These are phyloP conservation scores for Synodontis membranacea DNA, from an alignment of 2,113 vertebrate genomes.

Conservation along the genomic window DNA sequence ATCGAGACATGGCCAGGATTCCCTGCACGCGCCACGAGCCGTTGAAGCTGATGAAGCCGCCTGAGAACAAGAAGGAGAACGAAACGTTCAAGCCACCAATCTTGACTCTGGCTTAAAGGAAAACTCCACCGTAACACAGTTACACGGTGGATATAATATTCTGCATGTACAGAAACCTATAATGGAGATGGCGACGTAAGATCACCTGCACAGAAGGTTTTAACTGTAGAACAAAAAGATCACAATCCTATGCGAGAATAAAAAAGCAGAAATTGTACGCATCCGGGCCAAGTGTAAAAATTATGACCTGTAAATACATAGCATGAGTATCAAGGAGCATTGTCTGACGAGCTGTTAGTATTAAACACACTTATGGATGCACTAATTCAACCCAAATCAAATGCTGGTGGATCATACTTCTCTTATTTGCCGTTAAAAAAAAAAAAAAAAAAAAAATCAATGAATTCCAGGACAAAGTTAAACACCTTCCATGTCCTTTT, in stretches of 20 bases:
- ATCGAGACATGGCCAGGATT: slow-evolving; percentile 97
- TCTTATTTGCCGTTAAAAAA: too few species aligned
- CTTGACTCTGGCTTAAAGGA: background rate
- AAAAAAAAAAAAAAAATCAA: too few species aligned
- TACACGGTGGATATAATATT: too few species aligned
- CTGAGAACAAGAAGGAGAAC: slow-evolving; percentile 67
- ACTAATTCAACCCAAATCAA: background rate
- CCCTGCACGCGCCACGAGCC: slow-evolving; percentile 98
- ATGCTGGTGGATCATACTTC: background rate
- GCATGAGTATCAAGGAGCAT: too few species aligned
- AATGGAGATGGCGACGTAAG: background rate
- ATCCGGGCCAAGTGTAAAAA: background rate
- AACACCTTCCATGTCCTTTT: background rate
- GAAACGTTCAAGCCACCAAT: background rate
- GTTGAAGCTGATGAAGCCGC: slow-evolving; percentile 98
- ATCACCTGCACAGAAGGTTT: background rate
- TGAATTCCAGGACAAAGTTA: background rate
- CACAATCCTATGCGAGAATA: background rate
- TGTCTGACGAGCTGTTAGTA: background rate
- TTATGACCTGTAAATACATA: background rate
- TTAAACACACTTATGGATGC: background rate
- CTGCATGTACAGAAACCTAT: background rate
- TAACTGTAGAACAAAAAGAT: background rate
- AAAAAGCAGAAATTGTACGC: background rate
- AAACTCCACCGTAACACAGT: background rate